A percentile compares a stretch with the other conserved stretches of the same genome.
Evolutionary conservation across 2,888 invertebrate species (phyloP).

Genomic region (Drosophila borealis): DNA sequence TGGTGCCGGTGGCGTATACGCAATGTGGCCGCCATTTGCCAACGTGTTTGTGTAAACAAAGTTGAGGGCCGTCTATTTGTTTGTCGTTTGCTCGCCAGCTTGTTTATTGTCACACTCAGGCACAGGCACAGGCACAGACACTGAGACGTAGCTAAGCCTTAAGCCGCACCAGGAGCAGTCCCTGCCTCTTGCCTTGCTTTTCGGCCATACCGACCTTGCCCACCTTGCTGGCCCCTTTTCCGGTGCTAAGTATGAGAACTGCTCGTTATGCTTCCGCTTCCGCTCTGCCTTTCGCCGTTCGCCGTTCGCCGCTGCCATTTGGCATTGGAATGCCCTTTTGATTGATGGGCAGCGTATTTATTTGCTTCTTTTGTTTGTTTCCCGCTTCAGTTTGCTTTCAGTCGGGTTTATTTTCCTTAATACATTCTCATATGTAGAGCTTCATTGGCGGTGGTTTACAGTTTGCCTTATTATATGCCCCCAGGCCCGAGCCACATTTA

Average conservation of each 20-base stretch:
- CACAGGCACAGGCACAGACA: neutral
- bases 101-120: slow-evolving; percentile 70
- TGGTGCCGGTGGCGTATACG: slow-evolving; percentile 71
- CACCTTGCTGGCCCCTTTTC: slow-evolving; percentile 45
- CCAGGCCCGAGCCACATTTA: slow-evolving; percentile 52
- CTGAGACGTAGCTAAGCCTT: slow-evolving; percentile 6
- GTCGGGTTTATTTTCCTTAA: neutral
- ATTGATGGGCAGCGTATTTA: slow-evolving; percentile 71
- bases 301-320: slow-evolving; percentile 30
- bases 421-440: slow-evolving; percentile 38
- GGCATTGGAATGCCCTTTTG: slow-evolving; percentile 64
- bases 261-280: slow-evolving; percentile 74
- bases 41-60: slow-evolving; percentile 77
- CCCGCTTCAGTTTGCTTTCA: slow-evolving; percentile 24
- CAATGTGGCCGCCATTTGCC: slow-evolving; percentile 72
- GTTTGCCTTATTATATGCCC: slow-evolving; percentile 62
- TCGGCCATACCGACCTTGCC: slow-evolving; percentile 34
- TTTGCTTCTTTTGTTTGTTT: slow-evolving; percentile 57
- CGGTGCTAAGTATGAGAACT: slow-evolving; percentile 23
- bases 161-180: slow-evolving; percentile 21
- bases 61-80: slow-evolving; percentile 74
- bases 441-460: slow-evolving; percentile 67
- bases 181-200: slow-evolving; percentile 61
- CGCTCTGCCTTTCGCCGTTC: slow-evolving; percentile 26
- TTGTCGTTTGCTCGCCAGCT: slow-evolving; percentile 69